phyloP scores from a whole-genome alignment of 1,140 invertebrate genomes.

The Propsilocerus akamusi region DNA sequence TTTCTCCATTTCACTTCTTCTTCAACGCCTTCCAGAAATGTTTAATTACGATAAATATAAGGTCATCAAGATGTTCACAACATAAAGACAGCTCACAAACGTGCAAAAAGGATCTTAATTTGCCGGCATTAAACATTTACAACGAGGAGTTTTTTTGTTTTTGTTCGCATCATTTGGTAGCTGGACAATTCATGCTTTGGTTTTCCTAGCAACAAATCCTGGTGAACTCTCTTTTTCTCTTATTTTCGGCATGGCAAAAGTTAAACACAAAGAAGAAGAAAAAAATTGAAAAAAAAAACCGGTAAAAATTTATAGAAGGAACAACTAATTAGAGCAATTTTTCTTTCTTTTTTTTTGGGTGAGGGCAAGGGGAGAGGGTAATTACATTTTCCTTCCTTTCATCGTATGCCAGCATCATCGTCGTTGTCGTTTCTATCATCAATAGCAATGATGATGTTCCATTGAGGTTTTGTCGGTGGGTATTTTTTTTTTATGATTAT shows the following conservation, averaged over 20 bases:
- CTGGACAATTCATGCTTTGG: no score
- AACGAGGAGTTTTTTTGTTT: not conserved
- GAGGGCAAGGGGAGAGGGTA: not conserved
- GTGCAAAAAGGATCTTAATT: not conserved
- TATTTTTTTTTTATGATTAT: no score
- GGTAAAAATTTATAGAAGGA: not conserved
- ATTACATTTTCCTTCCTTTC: not conserved
- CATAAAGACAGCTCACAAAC: no score
- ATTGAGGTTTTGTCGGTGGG: no score
- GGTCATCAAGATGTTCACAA: no score
- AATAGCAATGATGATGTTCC: no score
- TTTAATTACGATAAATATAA: no score
- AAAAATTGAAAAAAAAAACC: not conserved
- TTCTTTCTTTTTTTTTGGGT: no score
- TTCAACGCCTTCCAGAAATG: no score
- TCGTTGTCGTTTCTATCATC: no score
- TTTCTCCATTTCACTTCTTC: no score
- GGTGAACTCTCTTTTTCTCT: not conserved
- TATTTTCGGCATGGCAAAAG: not conserved
- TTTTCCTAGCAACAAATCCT: no score
- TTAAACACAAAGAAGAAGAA: not conserved
- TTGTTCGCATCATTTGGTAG: not conserved
- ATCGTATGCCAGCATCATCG: not conserved
- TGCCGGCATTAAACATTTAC: not conserved
- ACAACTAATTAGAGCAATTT: conserved; percentile 2